Conservation (phyloP, 1,140 invertebrate species). For the Potamilus streckersoni region DNA sequence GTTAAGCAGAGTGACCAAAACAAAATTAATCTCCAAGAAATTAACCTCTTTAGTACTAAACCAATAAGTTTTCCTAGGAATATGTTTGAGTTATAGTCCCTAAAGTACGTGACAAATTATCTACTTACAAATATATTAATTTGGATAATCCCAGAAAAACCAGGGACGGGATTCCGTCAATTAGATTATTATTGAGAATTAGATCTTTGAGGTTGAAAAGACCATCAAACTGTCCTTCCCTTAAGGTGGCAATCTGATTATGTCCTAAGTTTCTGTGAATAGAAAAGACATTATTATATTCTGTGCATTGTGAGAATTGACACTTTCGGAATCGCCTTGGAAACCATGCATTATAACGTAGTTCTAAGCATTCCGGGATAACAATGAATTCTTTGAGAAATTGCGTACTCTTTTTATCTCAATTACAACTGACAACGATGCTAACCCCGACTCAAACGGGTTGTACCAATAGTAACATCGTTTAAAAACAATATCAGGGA, state of each 20-base stretch:
- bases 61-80: not conserved
- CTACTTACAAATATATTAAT: slow-evolving; percentile 88
- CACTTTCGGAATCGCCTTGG: not conserved
- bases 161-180: slow-evolving; percentile 80
- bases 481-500: too few species aligned
- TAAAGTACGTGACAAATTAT: not conserved
- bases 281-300: not conserved
- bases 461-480: too few species aligned
- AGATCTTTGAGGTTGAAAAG: slow-evolving; percentile 85
- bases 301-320: not conserved
- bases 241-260: slow-evolving; percentile 82
- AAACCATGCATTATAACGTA: not conserved
- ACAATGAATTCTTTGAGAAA: too few species aligned
- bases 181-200: slow-evolving; percentile 84
- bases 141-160: slow-evolving; percentile 83
- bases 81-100: not conserved
- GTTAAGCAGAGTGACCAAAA: too few species aligned
- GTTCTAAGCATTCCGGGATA: too few species aligned
- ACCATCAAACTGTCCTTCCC: slow-evolving; percentile 78
- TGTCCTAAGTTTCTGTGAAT: slow-evolving; percentile 84
- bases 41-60: too few species aligned
- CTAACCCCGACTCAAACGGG: too few species aligned
- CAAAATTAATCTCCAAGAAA: too few species aligned
- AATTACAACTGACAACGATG: too few species aligned
- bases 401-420: too few species aligned